Base-by-base conservation (phyloP, 2,113 vertebrate species). In the Numenius arquata region DNA sequence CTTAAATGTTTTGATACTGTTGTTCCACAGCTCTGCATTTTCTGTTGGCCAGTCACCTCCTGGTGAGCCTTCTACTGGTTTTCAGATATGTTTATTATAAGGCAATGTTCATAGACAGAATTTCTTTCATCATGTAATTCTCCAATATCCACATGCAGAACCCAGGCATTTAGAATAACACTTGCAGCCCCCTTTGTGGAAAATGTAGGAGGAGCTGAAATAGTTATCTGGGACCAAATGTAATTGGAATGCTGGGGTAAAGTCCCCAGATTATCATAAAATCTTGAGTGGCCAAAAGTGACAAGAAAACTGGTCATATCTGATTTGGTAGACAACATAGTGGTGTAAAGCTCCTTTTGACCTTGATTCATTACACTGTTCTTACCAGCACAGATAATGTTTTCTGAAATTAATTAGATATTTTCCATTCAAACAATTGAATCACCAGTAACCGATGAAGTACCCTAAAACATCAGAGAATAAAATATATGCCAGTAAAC, bases 361-460 rank as follows among this genome's bases (percentile, higher is more conserved):
- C 91, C 50, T 48, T 77, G 38, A 61, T 88, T 92, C 59, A 66
- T 76, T 72, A 88, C 70, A 40, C 50, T 72, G 32, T 90, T 93
- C 62, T 93, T 38, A 67, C 47, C 38, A 80, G 34, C 15, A 83
- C 47, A 76, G 30, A 61, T 43, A 41, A 74, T 76, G 15, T 65
- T 92, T 94, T 92, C 67, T 86, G 50, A 89, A 91, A 80, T 77
- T 65, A 88, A 77, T 91, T 81, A 47, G 48, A 3, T 66, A 26
- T 74, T 90, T 83, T 93, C 59, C 22, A 21, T 81, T 50, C 59
- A 81, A 80, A 52, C 29, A 53, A 5, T 15, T 63, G 73, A 80
- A 74, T 70, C 11, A 7, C 32, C 47, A 67, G 29, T 48, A 80
- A 73, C 26, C 10, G 17, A 22, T 50, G 4, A 79, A 61, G 58